phyloP scores from a whole-genome alignment of 2,797 vertebrate species.

The Otolemur crassicaudatus region DNA sequence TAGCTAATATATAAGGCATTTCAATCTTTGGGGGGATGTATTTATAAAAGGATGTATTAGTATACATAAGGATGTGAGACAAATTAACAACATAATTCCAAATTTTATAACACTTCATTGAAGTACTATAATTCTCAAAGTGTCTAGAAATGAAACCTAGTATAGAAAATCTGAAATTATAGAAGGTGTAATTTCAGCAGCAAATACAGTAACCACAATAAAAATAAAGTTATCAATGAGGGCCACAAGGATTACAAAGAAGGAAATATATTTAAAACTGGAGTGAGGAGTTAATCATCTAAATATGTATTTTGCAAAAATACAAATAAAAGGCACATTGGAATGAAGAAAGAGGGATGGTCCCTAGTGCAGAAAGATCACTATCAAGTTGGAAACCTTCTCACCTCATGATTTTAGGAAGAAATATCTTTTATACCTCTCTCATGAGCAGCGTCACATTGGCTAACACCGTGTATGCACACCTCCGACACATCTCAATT shows the following conservation, averaged over 20 bases:
- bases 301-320: background rate
- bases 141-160: constrained; percentile 1
- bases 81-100: constrained; percentile 47
- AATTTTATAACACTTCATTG: background rate
- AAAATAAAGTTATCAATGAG: background rate
- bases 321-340: background rate
- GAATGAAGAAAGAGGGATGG: background rate
- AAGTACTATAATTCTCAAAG: background rate
- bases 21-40: background rate
- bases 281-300: background rate
- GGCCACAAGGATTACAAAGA: background rate
- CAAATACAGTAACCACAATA: background rate
- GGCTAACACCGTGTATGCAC: background rate
- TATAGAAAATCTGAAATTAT: background rate
- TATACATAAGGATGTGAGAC: background rate
- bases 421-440: background rate
- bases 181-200: background rate
- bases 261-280: constrained; percentile 22
- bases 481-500: background rate
- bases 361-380: background rate
- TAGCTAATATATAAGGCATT: background rate
- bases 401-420: background rate
- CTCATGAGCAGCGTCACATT: background rate
- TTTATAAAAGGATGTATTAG: background rate
- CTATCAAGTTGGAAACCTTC: too few relatives aligned